Evolutionary conservation across 2,888 invertebrate genomes (phyloP), one percentile per base, ranked within the genome.

Genomic region (Acrobasis consociella): DNA sequence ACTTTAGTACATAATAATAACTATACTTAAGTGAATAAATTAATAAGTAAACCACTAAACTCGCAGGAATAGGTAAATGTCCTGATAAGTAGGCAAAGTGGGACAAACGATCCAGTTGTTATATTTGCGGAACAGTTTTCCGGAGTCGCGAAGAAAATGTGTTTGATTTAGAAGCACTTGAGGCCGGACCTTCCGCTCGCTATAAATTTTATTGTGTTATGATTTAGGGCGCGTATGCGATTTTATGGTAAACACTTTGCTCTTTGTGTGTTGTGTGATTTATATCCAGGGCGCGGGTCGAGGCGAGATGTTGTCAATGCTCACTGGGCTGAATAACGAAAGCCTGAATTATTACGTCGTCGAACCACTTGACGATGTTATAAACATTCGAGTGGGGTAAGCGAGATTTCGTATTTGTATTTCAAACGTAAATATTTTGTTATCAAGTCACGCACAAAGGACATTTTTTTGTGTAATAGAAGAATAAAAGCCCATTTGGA

Each of bases 161-260:
- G 84, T 89, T 88, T 90, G 91, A 90, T 90, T 90, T 91, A 91
- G 90, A 84, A 88, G 88, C 87, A 88, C 90, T 91, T 85, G 86
- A 89, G 89, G 87, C 89, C 87, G 90, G 90, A 91, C 90, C 89
- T 89, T 91, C 88, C 89, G 88, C 75, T 81, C 71, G 89, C 91
- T 86, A 91, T 91, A 91, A 90, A 91, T 91, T 91, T 87, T 90
- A 91, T 90, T 91, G 89, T 87, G 88, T 86, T 91, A 90, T 91
- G 91, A 91, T 91, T 91, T 91, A 91, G 87, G 87, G 80, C 85
- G 82, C 83, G 85, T 86, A 83, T 87, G 85, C 87, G 86, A 89
- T 90, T 89, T 91, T 89, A 90, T 90, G 91, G 90, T 89, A 90
- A 91, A 90, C 88, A 90, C 87, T 89, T 87, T 82, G 86, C 83